These are phyloP conservation scores for Cyclophora punctaria DNA, from an alignment of 2,888 invertebrate species.

Conservation along the genomic window DNA sequence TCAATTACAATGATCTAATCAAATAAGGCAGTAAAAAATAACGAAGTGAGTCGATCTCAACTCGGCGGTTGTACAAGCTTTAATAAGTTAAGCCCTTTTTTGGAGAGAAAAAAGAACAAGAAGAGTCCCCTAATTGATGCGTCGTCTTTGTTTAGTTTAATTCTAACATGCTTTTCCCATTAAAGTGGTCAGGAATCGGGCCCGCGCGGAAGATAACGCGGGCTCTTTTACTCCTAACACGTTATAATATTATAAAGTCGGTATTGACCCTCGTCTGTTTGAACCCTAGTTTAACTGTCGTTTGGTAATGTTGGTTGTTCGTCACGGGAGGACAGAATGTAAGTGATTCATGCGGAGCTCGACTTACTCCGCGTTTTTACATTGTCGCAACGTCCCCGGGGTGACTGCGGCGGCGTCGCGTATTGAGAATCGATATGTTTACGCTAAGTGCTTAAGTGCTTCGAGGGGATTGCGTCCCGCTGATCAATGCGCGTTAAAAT, in stretches of 20 bases:
- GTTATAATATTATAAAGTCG: constrained; percentile 69
- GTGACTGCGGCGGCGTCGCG: constrained; percentile 37
- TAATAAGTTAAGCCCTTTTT: constrained; percentile 68
- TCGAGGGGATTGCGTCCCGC: constrained; percentile 60
- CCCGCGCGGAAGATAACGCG: constrained; percentile 65
- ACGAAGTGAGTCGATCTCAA: constrained; percentile 53
- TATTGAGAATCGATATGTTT: constrained; percentile 70
- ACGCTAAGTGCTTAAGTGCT: constrained; percentile 72
- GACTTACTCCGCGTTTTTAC: constrained; percentile 59
- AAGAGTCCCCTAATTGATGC: constrained; percentile 72
- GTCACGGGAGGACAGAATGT: constrained; percentile 49
- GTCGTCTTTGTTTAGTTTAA: constrained; percentile 76
- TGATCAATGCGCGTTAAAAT: constrained; percentile 43
- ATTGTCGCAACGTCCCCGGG: constrained; percentile 63
- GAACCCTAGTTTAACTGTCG: constrained; percentile 62
- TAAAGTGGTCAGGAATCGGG: constrained; percentile 73
- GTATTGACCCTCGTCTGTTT: constrained; percentile 41
- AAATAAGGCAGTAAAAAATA: constrained; percentile 67
- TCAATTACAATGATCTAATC: constrained; percentile 71
- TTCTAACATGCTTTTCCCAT: constrained; percentile 77
- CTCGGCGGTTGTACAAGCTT: constrained; percentile 63
- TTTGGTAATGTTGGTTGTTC: constrained; percentile 34
- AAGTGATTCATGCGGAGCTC: constrained; percentile 54
- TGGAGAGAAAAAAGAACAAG: constrained; percentile 47
- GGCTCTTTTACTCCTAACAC: constrained; percentile 72